Evolutionary conservation across 35 echinoderm and acorn worm species (phyloP), one percentile per base, ranked within the genome.

Genomic region (Amphiura filiformis): DNA sequence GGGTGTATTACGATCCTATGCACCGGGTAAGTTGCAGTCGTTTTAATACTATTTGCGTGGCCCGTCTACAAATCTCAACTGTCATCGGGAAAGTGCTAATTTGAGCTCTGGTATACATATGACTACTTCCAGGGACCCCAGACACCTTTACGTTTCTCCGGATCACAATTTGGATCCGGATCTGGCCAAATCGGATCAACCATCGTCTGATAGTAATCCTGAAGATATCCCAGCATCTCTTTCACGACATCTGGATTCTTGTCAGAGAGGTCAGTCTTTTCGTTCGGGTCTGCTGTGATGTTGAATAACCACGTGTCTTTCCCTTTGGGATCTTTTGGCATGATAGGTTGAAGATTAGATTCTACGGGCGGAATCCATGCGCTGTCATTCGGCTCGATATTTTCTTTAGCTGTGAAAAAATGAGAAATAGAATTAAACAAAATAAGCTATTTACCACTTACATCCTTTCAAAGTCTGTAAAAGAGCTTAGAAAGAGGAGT

Each of bases 281-380:
- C 94, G 32, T 86, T 82, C 1, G 94, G 94, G 82, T 95, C 94
- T n/a, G 75, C 94, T 22, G 85, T 88, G 37, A 95, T 89, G 94
- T 95, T 91, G 40, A 92, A 95, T 17, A 95, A 80, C 86, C 90
- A 95, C 2, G 89, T 15, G 28, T 88, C 85, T 76, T 95, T 87
- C 34, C 81, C 86, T 17, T 84, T 65, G 32, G 82, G 79, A 15
- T 82, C 40, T 0, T 37, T 7, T 23, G 81, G 90, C 26, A 47
- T 33, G 38, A 92, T 31, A 23, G 89, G 75, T 3, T 13, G 26
- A 5, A 95, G 34, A 1, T 57, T 44, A 39, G 85, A 88, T 26
- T 86, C 90, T 31, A 82, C 86, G 34, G 86, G 86, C 20, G 89
- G 77, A 65, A 65, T 84, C 78, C 89, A 95, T 7, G 40, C 38